phyloP scores from a whole-genome alignment of 2,888 invertebrate genomes.

The Acleris sparsana region DNA sequence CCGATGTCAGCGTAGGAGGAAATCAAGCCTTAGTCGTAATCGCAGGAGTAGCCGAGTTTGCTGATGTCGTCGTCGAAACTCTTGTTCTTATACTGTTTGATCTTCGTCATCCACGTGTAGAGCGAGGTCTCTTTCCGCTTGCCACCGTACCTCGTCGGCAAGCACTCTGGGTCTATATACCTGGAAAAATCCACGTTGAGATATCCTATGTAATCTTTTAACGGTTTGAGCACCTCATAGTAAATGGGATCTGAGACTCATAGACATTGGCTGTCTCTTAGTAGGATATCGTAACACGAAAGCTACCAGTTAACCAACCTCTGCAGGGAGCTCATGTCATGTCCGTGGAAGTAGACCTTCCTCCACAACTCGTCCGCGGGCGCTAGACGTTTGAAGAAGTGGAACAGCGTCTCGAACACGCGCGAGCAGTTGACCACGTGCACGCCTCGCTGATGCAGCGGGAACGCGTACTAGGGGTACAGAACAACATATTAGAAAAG shows the following conservation, averaged over 20 bases:
- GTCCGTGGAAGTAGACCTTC: constrained; percentile 70
- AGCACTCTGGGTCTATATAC: constrained; percentile 66
- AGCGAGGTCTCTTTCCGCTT: constrained; percentile 60
- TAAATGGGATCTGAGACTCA: too few relatives aligned
- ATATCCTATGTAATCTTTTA: too few relatives aligned
- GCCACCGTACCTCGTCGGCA: constrained; percentile 71
- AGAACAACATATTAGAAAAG: neutral
- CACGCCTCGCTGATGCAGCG: constrained; percentile 87
- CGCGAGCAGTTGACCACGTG: constrained; percentile 91
- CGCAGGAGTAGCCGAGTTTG: constrained; percentile 62
- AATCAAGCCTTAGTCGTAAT: constrained; percentile 45
- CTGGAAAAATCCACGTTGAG: constrained; percentile 45
- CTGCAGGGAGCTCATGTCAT: constrained; percentile 63
- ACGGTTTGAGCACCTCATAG: too few relatives aligned
- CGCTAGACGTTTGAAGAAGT: constrained; percentile 88
- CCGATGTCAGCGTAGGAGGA: too few relatives aligned
- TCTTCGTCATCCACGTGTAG: constrained; percentile 68
- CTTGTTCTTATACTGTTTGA: constrained; percentile 68
- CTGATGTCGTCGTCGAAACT: constrained; percentile 69
- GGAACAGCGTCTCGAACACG: constrained; percentile 88
- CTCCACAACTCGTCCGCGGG: constrained; percentile 85
- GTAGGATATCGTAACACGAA: neutral
- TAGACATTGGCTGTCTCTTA: neutral
- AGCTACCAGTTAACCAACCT: constrained; percentile 47
- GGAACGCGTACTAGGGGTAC: constrained; percentile 85